phyloP scores from a whole-genome alignment of 2,888 invertebrate genomes.

The Disparrhopalites patrizii region DNA sequence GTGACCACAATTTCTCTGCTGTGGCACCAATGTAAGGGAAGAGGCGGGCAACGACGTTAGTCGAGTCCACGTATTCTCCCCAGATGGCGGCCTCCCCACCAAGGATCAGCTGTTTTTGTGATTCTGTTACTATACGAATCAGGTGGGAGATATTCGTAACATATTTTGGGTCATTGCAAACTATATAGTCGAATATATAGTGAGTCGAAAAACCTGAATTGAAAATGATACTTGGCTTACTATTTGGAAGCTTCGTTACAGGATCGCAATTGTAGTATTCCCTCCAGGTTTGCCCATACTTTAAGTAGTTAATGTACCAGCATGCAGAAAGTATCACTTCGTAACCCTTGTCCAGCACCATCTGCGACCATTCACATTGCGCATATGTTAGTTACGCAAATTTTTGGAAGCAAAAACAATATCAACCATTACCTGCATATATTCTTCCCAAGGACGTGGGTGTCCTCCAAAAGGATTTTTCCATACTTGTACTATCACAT shows the following conservation, averaged over 20 bases:
- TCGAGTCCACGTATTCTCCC: constrained; percentile 59
- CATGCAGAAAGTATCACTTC: constrained; percentile 70
- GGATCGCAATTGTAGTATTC: constrained; percentile 61
- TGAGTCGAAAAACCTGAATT: not conserved
- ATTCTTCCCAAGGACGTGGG: constrained; percentile 28
- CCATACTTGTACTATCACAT: constrained; percentile 82
- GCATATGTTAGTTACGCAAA: not conserved
- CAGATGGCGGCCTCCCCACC: constrained; percentile 94
- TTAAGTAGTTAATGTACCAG: constrained; percentile 80
- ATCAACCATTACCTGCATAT: constrained; percentile 25
- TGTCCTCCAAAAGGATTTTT: constrained; percentile 51
- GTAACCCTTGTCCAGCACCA: constrained; percentile 59
- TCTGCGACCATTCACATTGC: constrained; percentile 1
- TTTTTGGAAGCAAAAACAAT: not conserved
- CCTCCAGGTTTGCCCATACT: constrained; percentile 65
- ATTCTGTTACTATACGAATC: constrained; percentile 46
- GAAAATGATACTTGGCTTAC: not conserved
- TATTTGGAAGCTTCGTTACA: constrained; percentile 27
- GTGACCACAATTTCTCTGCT: constrained; percentile 81
- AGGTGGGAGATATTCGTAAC: not conserved
- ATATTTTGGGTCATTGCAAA: not conserved
- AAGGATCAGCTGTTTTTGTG: constrained; percentile 61
- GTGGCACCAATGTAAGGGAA: constrained; percentile 84
- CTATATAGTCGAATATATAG: not conserved
- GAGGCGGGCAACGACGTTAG: constrained; percentile 59